Conservation (phyloP, 2,113 vertebrate genomes). For the Damaliscus lunatus region DNA sequence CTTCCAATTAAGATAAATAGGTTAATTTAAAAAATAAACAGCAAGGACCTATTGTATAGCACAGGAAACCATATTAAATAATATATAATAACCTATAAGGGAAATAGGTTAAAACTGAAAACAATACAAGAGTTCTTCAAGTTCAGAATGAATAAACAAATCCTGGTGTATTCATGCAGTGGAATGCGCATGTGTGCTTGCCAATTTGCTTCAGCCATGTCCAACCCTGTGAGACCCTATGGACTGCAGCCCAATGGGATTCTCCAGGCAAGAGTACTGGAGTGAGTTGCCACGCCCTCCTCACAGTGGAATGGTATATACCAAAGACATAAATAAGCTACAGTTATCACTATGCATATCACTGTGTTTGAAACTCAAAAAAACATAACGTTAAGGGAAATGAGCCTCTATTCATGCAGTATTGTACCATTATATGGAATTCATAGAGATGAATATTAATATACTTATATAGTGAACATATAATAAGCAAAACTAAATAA, state of each 20-base stretch:
- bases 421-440: neutral
- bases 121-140: neutral
- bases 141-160: neutral
- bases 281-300: neutral
- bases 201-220: neutral
- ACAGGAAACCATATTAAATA: neutral
- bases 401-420: neutral
- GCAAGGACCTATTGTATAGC: neutral
- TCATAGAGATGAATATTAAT: neutral
- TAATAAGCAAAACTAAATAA: neutral
- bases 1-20: neutral
- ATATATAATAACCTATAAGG: neutral
- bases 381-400: neutral
- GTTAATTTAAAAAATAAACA: neutral
- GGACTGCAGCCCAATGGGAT: neutral
- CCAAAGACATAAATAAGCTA: neutral
- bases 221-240: neutral
- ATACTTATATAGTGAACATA: neutral
- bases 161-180: neutral
- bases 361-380: neutral
- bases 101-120: neutral
- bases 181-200: fast-evolving
- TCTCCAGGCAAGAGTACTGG: neutral
- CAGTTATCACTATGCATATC: neutral
- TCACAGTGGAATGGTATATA: neutral